Percentiles rank a stretch among this genome's conserved stretches.
Conservation (phyloP, 2,113 vertebrate genomes). For the Chionomys nivalis region DNA sequence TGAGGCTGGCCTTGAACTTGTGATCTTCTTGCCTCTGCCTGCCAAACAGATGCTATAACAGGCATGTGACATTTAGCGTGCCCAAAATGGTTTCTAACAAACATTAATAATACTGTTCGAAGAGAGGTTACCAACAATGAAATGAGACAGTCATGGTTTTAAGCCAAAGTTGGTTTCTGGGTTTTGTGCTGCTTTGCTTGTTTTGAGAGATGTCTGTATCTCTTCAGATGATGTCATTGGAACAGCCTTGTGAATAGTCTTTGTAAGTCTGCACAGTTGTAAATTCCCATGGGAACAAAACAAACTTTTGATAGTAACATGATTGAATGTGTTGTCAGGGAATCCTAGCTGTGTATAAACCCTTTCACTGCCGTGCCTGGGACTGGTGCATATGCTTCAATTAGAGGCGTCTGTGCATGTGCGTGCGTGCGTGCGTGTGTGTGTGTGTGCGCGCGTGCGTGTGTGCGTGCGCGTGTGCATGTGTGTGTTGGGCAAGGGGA, state of each 20-base stretch:
- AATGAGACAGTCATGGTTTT: slow-evolving; percentile 16
- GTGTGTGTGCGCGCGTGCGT: not conserved
- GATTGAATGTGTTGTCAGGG: slow-evolving; percentile 46
- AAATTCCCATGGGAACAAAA: slow-evolving; percentile 30
- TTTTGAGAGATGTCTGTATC: not conserved
- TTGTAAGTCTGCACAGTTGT: not conserved
- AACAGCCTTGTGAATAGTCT: not conserved
- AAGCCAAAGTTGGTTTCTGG: slow-evolving; percentile 32
- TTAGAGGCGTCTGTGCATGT: slow-evolving; percentile 17
- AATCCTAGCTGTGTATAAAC: slow-evolving; percentile 20
- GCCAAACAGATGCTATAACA: not conserved
- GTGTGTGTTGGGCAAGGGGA: not conserved
- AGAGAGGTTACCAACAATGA: not conserved
- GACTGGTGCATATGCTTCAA: slow-evolving; percentile 19
- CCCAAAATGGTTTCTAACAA: not conserved
- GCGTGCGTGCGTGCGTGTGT: not conserved
- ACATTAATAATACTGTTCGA: not conserved
- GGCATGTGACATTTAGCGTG: not conserved
- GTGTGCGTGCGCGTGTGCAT: not conserved
- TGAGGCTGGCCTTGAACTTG: not conserved
- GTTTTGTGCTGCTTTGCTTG: not conserved
- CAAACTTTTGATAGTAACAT: slow-evolving; percentile 7
- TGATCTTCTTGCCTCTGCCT: not conserved
- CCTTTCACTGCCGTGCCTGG: slow-evolving; percentile 13
- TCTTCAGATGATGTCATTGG: not conserved